phyloP scores from a whole-genome alignment of 1,140 invertebrate genomes.

The Hylaeus anthracinus region DNA sequence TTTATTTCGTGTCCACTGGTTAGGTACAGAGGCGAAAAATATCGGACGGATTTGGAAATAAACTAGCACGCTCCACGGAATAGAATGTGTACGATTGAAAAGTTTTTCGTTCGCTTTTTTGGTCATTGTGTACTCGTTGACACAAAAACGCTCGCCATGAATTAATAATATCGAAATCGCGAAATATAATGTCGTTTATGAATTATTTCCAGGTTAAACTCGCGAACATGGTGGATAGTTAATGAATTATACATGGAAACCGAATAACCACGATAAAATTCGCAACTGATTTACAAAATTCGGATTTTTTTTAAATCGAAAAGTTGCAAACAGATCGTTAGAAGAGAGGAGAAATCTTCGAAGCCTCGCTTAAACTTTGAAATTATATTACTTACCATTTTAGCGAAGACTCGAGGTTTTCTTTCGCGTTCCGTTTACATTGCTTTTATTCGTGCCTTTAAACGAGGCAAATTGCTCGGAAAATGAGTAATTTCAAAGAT shows the following conservation, averaged over 20 bases:
- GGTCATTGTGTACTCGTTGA: constrained; percentile 4
- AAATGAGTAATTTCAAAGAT: constrained; percentile 48
- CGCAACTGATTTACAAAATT: no score
- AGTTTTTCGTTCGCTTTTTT: constrained; percentile 10
- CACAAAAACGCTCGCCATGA: constrained; percentile 20
- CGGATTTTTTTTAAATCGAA: no score
- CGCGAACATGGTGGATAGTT: constrained; percentile 15
- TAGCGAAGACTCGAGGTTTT: neutral
- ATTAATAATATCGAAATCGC: constrained; percentile 33
- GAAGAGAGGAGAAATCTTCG: neutral
- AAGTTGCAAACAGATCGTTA: neutral
- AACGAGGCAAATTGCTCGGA: constrained; percentile 41
- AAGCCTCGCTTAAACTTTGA: neutral
- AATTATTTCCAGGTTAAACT: constrained; percentile 50
- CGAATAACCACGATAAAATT: neutral
- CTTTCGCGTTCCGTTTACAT: neutral
- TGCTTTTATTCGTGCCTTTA: constrained; percentile 11
- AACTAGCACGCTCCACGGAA: neutral
- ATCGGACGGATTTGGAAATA: neutral
- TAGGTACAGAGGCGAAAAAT: neutral
- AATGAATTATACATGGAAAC: constrained; percentile 3
- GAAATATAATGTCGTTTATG: constrained; percentile 34
- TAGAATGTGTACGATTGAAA: neutral
- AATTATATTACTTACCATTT: neutral
- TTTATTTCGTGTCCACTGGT: neutral